Percentiles rank a stretch among this genome's conserved stretches.
Evolutionary conservation across 2,797 vertebrate species (phyloP).

Genomic region (Eulemur coronatus): DNA sequence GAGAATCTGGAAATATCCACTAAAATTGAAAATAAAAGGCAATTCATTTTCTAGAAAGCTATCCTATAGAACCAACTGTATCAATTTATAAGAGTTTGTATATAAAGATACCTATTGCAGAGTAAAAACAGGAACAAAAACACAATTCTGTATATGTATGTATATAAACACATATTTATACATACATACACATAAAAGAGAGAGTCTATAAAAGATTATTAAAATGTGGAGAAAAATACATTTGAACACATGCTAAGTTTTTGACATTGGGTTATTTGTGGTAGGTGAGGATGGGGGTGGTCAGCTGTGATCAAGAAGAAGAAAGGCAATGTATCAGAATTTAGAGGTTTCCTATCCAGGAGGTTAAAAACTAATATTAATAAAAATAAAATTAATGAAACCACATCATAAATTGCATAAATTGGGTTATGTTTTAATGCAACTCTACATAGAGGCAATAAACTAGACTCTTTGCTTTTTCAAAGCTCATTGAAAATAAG

Average conservation of each 20-base stretch:
- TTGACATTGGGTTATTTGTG: not conserved
- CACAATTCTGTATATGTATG: not conserved
- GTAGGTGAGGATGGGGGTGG: not conserved
- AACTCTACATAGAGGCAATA: not conserved
- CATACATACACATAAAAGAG: not conserved
- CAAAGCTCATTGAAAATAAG: not conserved
- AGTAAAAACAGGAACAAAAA: not conserved
- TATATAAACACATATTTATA: not conserved
- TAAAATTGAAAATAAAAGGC: not conserved
- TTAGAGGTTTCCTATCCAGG: not conserved
- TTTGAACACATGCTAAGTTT: not conserved
- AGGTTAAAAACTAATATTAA: not conserved
- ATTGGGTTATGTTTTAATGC: not conserved
- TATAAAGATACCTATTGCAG: not conserved
- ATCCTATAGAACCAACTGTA: not conserved
- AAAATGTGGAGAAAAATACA: not conserved
- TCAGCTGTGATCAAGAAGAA: not conserved
- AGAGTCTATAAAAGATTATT: not conserved
- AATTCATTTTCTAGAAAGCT: not conserved
- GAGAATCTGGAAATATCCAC: not conserved
- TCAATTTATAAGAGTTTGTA: not conserved
- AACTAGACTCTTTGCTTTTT: not conserved
- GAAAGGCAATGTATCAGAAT: not conserved
- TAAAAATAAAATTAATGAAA: conserved; percentile 15
- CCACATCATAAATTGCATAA: not conserved